phyloP scores from a whole-genome alignment of 2,797 vertebrate genomes.

The Emydoidea blandingii region DNA sequence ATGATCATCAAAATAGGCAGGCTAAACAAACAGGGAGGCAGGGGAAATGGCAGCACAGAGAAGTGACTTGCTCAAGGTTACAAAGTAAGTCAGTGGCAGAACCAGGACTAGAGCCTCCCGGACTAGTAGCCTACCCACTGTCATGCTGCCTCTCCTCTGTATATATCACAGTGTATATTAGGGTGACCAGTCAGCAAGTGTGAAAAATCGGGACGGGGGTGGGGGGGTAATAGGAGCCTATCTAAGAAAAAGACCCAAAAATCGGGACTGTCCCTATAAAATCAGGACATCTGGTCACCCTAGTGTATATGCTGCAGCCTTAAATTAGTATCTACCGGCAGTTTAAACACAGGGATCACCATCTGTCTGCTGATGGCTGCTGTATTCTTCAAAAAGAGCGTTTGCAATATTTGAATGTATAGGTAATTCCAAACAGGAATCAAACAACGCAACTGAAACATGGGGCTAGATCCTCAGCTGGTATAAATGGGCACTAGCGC shows the following conservation, averaged over 20 bases:
- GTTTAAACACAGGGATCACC: not conserved
- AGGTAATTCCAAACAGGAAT: not conserved
- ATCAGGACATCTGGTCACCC: too few species aligned
- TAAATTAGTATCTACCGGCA: not conserved
- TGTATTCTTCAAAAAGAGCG: not conserved
- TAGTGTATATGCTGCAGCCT: too few species aligned
- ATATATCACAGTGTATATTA: not conserved
- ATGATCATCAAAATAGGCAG: not conserved
- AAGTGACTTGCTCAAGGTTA: not conserved
- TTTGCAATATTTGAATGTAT: not conserved
- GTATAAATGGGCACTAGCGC: not conserved
- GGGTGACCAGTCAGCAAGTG: too few species aligned
- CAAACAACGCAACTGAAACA: not conserved
- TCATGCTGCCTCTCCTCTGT: too few species aligned
- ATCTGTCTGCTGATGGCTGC: not conserved
- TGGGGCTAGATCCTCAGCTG: not conserved
- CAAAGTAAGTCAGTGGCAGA: not conserved
- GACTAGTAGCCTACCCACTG: not conserved
- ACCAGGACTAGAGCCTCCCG: too few species aligned
- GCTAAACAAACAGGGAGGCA: not conserved
- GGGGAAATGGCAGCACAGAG: not conserved
- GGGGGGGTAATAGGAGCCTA: too few species aligned
- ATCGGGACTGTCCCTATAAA: too few species aligned
- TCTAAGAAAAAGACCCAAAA: too few species aligned
- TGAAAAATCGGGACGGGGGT: too few species aligned